These are phyloP conservation scores for Leptobrachium ailaonicum DNA, from an alignment of 2,113 vertebrate species.

Conservation along the genomic window DNA sequence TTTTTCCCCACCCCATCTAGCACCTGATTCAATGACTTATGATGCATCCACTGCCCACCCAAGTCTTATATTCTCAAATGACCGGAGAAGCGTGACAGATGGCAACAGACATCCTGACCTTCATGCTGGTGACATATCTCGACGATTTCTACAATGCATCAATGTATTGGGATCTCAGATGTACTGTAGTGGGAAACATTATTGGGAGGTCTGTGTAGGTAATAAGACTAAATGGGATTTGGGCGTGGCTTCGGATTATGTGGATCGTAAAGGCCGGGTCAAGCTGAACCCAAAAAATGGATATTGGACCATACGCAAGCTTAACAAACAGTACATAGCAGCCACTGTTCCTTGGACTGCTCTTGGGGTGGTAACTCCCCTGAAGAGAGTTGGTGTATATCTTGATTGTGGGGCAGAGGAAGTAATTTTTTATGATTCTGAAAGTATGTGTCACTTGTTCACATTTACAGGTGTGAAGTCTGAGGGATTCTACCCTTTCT, in stretches of 20 bases:
- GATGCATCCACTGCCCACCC: constrained; percentile 79
- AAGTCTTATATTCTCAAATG: constrained; percentile 71
- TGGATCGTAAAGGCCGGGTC: constrained; percentile 67
- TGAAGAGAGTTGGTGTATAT: constrained; percentile 70
- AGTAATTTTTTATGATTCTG: constrained; percentile 76
- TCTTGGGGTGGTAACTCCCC: constrained; percentile 56
- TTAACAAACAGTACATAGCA: constrained; percentile 68
- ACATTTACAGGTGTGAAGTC: constrained; percentile 68
- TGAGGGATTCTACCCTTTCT: constrained; percentile 74
- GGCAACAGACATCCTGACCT: constrained; percentile 30
- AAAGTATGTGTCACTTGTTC: constrained; percentile 76
- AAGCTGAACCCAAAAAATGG: constrained; percentile 76
- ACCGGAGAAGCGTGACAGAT: constrained; percentile 73
- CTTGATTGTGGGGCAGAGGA: constrained; percentile 72
- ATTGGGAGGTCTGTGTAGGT: constrained; percentile 84
- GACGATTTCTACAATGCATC: constrained; percentile 78
- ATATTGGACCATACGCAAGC: constrained; percentile 80
- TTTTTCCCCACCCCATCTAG: constrained; percentile 53
- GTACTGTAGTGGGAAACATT: constrained; percentile 73
- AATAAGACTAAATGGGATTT: constrained; percentile 82
- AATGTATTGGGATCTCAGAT: constrained; percentile 71
- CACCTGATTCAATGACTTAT: constrained; percentile 72
- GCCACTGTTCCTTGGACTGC: constrained; percentile 73
- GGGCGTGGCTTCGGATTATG: constrained; percentile 72
- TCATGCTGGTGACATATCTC: constrained; percentile 49